Evolutionary conservation across 2,113 vertebrate species (phyloP).

Genomic region (Lampris incognitus): DNA sequence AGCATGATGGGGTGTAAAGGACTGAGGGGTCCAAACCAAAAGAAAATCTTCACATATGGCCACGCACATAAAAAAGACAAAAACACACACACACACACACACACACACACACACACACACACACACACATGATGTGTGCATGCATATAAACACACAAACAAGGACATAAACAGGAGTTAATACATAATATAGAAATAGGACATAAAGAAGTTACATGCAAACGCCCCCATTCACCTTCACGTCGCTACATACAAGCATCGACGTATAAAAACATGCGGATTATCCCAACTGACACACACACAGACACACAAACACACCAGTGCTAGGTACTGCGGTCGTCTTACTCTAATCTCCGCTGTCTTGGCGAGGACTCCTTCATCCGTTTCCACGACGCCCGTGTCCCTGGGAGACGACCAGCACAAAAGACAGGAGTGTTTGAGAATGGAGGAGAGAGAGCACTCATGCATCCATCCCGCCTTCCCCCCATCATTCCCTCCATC

Average conservation of each 20-base stretch:
- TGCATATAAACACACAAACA: too few relatives aligned
- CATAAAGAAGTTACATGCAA: background rate
- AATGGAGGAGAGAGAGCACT: constrained; percentile 66
- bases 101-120: background rate
- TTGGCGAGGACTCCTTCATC: constrained; percentile 67
- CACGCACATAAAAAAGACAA: too few relatives aligned
- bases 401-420: constrained; percentile 74
- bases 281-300: constrained; percentile 23
- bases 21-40: background rate
- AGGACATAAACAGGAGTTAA: too few relatives aligned
- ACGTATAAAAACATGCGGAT: background rate
- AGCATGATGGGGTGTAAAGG: constrained; percentile 52
- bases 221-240: background rate
- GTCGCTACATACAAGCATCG: background rate
- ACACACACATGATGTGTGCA: background rate
- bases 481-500: constrained; percentile 52
- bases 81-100: too few relatives aligned
- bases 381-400: constrained; percentile 61
- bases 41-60: background rate
- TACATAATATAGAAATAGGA: too few relatives aligned
- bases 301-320: constrained; percentile 71
- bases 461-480: constrained; percentile 68
- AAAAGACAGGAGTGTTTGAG: constrained; percentile 78
- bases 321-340: constrained; percentile 73
- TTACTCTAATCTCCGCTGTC: constrained; percentile 77